A percentile compares a stretch with the other conserved stretches of the same genome.
These are phyloP conservation scores for Sylvicola cinctus DNA, from an alignment of 2,888 invertebrate species.

Conservation along the genomic window DNA sequence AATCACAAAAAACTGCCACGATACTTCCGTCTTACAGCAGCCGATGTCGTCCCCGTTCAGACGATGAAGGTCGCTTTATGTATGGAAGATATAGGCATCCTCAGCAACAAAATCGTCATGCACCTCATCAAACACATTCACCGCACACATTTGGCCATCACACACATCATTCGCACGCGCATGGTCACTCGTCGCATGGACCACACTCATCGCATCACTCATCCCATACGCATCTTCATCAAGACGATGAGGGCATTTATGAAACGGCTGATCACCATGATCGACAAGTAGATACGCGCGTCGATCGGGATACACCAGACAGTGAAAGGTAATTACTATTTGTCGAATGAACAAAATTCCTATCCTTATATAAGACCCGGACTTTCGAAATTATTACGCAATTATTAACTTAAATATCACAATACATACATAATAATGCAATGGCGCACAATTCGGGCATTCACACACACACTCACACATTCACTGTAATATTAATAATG, in stretches of 20 bases:
- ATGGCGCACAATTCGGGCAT: too few relatives aligned
- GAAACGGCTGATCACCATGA: slow-evolving; percentile 66
- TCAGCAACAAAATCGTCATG: slow-evolving; percentile 28
- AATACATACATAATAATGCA: too few relatives aligned
- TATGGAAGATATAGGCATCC: slow-evolving; percentile 43
- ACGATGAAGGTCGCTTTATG: slow-evolving; percentile 54
- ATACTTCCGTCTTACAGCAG: slow-evolving; percentile 31
- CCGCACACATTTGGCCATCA: slow-evolving; percentile 29
- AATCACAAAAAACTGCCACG: slow-evolving; percentile 28
- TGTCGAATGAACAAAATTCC: neutral
- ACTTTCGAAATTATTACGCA: neutral
- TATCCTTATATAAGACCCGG: too few relatives aligned
- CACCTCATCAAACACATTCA: slow-evolving; percentile 25
- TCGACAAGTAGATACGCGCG: slow-evolving; percentile 43
- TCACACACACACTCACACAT: too few relatives aligned
- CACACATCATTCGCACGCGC: slow-evolving; percentile 27
- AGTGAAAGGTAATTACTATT: slow-evolving; percentile 56
- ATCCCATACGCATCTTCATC: slow-evolving; percentile 34
- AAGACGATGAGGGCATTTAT: slow-evolving; percentile 70
- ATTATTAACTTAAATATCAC: too few relatives aligned
- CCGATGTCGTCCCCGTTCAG: slow-evolving; percentile 36
- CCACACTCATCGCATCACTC: slow-evolving; percentile 30
- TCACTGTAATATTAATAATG: too few relatives aligned
- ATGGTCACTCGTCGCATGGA: slow-evolving; percentile 26
- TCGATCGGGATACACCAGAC: slow-evolving; percentile 60